These are phyloP conservation scores for Pseudochirops cupreus DNA, from an alignment of 2,797 vertebrate species.

Conservation along the genomic window DNA sequence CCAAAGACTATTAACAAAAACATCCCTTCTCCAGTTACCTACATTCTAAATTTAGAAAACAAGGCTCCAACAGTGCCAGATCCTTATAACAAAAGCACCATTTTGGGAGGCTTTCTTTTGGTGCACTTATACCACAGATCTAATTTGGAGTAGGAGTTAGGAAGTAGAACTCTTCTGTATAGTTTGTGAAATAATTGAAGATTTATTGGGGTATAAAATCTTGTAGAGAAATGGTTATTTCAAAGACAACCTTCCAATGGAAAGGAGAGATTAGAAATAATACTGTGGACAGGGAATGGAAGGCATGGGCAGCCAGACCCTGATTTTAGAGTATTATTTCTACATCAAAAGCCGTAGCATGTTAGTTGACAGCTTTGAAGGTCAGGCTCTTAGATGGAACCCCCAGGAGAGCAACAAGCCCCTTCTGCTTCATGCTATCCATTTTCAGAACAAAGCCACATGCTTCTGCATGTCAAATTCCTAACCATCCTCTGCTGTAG, in stretches of 20 bases:
- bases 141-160: conserved; percentile 2
- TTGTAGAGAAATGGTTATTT: not conserved
- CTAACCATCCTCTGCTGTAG: not conserved
- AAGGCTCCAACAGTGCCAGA: conserved; percentile 34
- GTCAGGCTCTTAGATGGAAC: not conserved
- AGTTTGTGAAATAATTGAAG: conserved; percentile 44
- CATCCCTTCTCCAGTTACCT: conserved; percentile 31
- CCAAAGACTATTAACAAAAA: conserved; percentile 41
- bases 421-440: not conserved
- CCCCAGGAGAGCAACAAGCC: not conserved
- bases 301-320: not conserved
- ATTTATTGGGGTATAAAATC: not conserved
- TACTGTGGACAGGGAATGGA: not conserved
- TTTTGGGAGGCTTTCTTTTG: not conserved
- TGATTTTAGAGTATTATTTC: not conserved
- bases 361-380: conserved; percentile 12
- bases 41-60: conserved; percentile 49
- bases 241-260: conserved; percentile 14
- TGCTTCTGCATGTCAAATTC: not conserved
- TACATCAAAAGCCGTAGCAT: not conserved
- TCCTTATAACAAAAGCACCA: not conserved
- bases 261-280: not conserved
- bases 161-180: not conserved
- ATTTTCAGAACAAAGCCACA: not conserved
- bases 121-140: conserved; percentile 46